A percentile compares a stretch with the other conserved stretches of the same genome.
Evolutionary conservation across 2,113 vertebrate species (phyloP).

Genomic region (crab-eating macaque (Macaca fascicularis)): DNA sequence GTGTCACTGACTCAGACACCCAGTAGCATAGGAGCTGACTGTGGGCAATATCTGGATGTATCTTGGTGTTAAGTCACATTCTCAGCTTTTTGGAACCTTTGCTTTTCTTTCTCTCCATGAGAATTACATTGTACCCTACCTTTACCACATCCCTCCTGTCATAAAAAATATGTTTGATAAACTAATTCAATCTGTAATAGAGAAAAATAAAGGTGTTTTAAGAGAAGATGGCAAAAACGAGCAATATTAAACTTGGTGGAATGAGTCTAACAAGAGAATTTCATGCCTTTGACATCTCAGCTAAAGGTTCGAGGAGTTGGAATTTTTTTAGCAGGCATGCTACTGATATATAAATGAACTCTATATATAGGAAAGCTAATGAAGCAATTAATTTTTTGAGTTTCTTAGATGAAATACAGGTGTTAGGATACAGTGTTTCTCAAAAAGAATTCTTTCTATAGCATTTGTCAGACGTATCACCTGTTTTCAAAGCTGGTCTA

Average conservation of each 20-base stretch:
- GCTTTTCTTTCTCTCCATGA: not conserved
- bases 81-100: not conserved
- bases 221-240: not conserved
- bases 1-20: not conserved
- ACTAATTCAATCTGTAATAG: not conserved
- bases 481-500: not conserved
- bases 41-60: not conserved
- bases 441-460: conserved; percentile 29
- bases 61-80: not conserved
- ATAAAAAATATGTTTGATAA: not conserved
- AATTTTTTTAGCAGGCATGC: not conserved
- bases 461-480: conserved; percentile 3
- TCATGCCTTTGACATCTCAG: not conserved
- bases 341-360: not conserved
- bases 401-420: not conserved
- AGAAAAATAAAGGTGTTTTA: not conserved
- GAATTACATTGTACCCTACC: not conserved
- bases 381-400: not conserved
- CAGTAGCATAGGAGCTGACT: not conserved
- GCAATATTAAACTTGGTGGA: not conserved
- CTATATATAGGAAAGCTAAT: not conserved
- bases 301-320: not conserved
- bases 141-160: not conserved
- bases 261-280: not conserved
- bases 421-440: not conserved